A percentile compares a stretch with the other conserved stretches of the same genome.
Conservation (phyloP, 2,888 invertebrate genomes). For the Clostera curtula region DNA sequence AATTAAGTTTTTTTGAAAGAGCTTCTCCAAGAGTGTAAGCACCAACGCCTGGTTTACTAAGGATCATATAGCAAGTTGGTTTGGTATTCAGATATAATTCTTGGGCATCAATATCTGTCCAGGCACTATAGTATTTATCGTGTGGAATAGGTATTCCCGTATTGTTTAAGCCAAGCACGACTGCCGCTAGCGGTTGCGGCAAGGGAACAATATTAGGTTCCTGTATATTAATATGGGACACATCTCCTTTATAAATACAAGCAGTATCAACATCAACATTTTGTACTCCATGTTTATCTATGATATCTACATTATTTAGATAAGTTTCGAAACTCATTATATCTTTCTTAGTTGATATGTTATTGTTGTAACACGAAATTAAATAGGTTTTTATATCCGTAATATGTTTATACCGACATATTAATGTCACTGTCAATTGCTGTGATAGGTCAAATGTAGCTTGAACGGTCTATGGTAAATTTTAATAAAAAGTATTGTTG, state of each 20-base stretch:
- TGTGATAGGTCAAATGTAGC: too few species aligned
- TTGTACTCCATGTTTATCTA: conserved; percentile 34
- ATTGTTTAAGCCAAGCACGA: conserved; percentile 51
- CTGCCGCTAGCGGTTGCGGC: conserved; percentile 40
- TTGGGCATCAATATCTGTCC: conserved; percentile 71
- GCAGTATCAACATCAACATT: conserved; percentile 27
- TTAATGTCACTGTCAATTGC: too few species aligned
- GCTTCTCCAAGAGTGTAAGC: conserved; percentile 68
- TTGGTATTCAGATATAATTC: conserved; percentile 57
- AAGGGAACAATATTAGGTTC: conserved; percentile 8
- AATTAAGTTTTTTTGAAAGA: conserved; percentile 72
- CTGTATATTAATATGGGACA: conserved; percentile 21
- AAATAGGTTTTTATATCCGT: too few species aligned
- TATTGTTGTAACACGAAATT: too few species aligned
- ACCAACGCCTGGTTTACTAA: conserved; percentile 76
- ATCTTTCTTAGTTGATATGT: too few species aligned
- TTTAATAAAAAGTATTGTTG: too few species aligned
- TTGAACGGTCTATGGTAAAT: too few species aligned
- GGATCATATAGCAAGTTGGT: conserved; percentile 74
- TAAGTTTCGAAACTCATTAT: conserved; percentile 13
- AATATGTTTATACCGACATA: too few species aligned
- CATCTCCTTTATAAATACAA: conserved; percentile 31
- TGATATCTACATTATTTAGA: conserved; percentile 31
- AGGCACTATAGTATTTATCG: conserved; percentile 39
- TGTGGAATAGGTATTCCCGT: conserved; percentile 39